Conservation (phyloP, 2,113 vertebrate species). For the Sialia sialis region DNA sequence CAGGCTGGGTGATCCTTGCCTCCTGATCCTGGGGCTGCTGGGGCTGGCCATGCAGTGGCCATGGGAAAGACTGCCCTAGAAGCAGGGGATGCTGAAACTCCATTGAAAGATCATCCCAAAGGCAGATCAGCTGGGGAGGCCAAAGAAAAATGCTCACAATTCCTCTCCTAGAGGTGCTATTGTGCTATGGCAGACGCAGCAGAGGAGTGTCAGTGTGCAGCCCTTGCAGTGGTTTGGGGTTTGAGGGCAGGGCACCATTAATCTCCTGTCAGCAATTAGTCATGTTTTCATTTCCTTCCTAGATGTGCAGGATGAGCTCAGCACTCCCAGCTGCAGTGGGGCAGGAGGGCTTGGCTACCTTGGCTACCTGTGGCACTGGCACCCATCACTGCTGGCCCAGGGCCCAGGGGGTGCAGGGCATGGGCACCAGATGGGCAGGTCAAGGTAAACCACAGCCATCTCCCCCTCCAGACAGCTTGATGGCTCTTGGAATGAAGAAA, state of each 20-base stretch:
- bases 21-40: neutral
- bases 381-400: accelerated
- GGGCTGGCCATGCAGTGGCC: accelerated
- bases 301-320: neutral
- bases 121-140: neutral
- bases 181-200: neutral
- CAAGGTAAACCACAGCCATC: neutral
- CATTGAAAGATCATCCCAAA: neutral
- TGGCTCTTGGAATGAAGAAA: neutral
- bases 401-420: accelerated
- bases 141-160: accelerated
- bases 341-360: neutral
- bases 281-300: neutral
- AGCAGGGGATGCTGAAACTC: neutral
- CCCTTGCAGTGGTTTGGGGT: neutral
- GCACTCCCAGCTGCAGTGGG: accelerated
- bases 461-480: accelerated
- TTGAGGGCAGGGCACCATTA: neutral
- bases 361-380: neutral
- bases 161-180: neutral
- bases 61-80: neutral
- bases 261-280: neutral
- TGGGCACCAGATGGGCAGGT: accelerated
- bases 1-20: accelerated
- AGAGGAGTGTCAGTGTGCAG: neutral